These are phyloP conservation scores for Acheta domesticus DNA, from an alignment of 2,888 invertebrate genomes.

Conservation along the genomic window DNA sequence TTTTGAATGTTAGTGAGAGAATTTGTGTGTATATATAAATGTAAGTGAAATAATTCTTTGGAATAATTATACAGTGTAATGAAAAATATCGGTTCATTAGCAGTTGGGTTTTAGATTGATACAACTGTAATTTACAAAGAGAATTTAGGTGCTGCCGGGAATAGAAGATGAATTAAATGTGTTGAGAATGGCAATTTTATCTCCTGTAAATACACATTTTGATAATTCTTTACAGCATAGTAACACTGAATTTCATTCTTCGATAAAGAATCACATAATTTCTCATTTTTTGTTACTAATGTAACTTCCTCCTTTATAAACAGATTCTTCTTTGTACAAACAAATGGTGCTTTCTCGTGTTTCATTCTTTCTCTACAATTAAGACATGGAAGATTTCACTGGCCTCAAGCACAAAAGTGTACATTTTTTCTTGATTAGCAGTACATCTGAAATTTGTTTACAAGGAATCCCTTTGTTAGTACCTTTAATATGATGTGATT, in stretches of 20 bases:
- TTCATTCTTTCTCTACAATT: not conserved
- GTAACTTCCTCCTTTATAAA: too few relatives aligned
- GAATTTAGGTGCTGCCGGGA: conserved; percentile 6
- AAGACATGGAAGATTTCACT: not conserved
- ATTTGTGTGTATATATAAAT: conserved; percentile 3
- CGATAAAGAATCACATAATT: too few relatives aligned
- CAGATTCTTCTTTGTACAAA: not conserved
- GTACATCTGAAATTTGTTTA: not conserved
- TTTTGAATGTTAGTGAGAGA: not conserved
- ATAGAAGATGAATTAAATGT: not conserved
- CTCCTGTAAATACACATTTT: conserved; percentile 3
- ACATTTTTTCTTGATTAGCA: not conserved
- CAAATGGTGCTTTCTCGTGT: not conserved
- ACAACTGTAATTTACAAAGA: not conserved
- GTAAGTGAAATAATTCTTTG: not conserved
- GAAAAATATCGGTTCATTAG: not conserved
- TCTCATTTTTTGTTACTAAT: too few relatives aligned
- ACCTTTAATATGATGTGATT: too few relatives aligned
- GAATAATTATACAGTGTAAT: not conserved
- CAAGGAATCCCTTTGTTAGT: too few relatives aligned
- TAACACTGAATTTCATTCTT: not conserved
- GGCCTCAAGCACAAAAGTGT: not conserved
- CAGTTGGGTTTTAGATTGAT: not conserved
- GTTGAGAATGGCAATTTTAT: conserved; percentile 10
- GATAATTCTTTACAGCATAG: not conserved